Evolutionary conservation across 2,888 invertebrate genomes (phyloP), one percentile per base, ranked within the genome.

Genomic region (Anticlea derivata): DNA sequence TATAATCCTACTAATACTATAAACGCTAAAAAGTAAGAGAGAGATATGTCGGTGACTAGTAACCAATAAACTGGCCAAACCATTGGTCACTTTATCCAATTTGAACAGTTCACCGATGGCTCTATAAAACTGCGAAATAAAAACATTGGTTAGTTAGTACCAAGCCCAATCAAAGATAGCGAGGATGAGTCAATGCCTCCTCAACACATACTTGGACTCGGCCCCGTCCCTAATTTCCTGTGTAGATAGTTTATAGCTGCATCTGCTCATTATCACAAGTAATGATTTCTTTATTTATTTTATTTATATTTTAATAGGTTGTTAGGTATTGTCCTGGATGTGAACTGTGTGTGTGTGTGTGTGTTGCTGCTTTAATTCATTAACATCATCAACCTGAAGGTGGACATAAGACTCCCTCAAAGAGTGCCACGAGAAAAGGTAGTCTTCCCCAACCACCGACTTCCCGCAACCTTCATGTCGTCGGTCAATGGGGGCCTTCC

Each of bases 221-320:
- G 41, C 59, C 58, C 41, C 52, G 41, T 41, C 54, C 64, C 56
- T 48, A 60, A 67, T 70, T 70, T 77, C 74, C 75, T 73, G 70
- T 69, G 57, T 55, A 66, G 66, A 70, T 65, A 66, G 55, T 62
- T 70, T 63, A 67, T 63, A 64, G 66, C 68, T 60, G 58, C 65
- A 67, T 63, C 61, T 59, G 60, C 48, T 61, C 39, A 53, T 62
- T 65, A 46, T 56, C 58, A 56, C 61, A 46, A 61, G 59, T 56
- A 60, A 59, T 59, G 58, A 58, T 66, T n/a, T n/a, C n/a, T n/a
- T n/a, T n/a, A n/a, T n/a, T n/a, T n/a, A n/a, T n/a, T n/a, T n/a
- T n/a, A n/a, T n/a, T n/a, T n/a, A n/a, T n/a, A n/a, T n/a, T n/a
- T 66, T 66, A 63, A 65, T 65, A 61, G 61, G 41, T 52, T 61